Evolutionary conservation across 2,888 invertebrate genomes (phyloP), one percentile per base, ranked within the genome.

Genomic region (Glaucopsyche alexis): DNA sequence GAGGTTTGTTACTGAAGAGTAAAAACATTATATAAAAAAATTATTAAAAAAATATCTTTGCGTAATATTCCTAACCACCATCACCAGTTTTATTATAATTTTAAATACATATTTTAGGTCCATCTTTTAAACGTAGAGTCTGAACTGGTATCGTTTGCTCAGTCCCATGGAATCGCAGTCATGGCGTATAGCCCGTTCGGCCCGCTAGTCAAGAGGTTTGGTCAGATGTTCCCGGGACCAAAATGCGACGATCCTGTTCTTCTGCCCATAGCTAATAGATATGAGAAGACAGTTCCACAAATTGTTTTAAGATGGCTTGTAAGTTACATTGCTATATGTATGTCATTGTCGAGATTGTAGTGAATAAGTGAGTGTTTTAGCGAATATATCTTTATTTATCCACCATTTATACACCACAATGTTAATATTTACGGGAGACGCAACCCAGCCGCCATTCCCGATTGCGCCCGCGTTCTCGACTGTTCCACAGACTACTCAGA

Each of bases 101-200:
- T 65, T 40, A n/a, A 42, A 47, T 29, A 29, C 19, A 16, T 47
- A 19, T 79, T 78, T 0, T 82, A 91, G 91, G 77, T 91, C 0
- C 89, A 96, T 80, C 95, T 95, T 0, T 95, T 95, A 82, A 87
- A 95, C n/a, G 93, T 94, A 52, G 95, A 96, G 79, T 88, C 88
- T 69, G 94, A 95, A 19, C 82, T 96, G 52, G 93, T 95, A 1
- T 85, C 93, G 1, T 95, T 94, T 77, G 95, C 96, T 78, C 93
- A 93, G 65, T 83, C 92, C 7, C 85, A 94, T 52, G 93, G 90
- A 13, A 93, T 97, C 29, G 86, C 92, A 0, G 88, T 97, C 75
- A 95, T 91, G 88, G 96, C 88, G 0, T 96, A 95, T 84, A 94
- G 95, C 77, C 96, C 96, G 0, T 89, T 96, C 14, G 96, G 96